phyloP scores from a whole-genome alignment of 1,140 invertebrate genomes.

The Semibalanus balanoides region DNA sequence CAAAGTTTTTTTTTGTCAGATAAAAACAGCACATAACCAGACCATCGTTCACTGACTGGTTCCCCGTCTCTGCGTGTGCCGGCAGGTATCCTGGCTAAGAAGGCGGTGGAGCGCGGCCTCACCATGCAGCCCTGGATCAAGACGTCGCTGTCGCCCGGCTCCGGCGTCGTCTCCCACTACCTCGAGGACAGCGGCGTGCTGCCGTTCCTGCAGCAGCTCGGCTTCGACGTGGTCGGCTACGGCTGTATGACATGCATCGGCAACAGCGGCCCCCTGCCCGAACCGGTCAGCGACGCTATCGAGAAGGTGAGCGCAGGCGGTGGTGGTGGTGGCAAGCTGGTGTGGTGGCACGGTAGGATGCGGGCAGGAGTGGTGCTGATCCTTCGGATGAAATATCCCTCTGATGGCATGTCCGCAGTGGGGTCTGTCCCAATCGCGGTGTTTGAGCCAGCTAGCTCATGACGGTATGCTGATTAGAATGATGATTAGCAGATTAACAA shows the following conservation, averaged over 20 bases:
- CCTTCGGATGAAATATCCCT: too few species aligned
- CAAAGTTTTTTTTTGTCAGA: too few species aligned
- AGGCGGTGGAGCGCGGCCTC: slow-evolving; percentile 82
- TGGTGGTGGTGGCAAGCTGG: too few species aligned
- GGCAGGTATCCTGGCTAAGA: slow-evolving; percentile 78
- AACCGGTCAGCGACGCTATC: slow-evolving; percentile 78
- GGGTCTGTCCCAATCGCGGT: too few species aligned
- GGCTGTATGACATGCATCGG: slow-evolving; percentile 94
- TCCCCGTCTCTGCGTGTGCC: too few species aligned
- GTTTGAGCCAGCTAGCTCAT: too few species aligned
- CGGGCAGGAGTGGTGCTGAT: background rate
- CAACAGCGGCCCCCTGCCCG: slow-evolving; percentile 86
- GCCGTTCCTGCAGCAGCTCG: slow-evolving; percentile 67
- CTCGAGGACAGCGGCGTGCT: slow-evolving; percentile 74
- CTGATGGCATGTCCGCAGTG: too few species aligned
- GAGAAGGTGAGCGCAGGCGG: slow-evolving; percentile 70
- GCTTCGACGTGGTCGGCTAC: slow-evolving; percentile 79
- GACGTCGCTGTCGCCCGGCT: slow-evolving; percentile 89
- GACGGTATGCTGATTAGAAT: too few species aligned
- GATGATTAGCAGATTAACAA: too few species aligned
- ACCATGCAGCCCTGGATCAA: slow-evolving; percentile 85
- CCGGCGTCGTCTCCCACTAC: slow-evolving; percentile 95
- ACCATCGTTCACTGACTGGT: too few species aligned
- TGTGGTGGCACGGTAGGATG: background rate
- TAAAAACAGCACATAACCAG: too few species aligned